Percentiles rank a stretch among this genome's conserved stretches.
These are phyloP conservation scores for Halcyon badia DNA, from an alignment of 2,797 vertebrate species.

Conservation along the genomic window DNA sequence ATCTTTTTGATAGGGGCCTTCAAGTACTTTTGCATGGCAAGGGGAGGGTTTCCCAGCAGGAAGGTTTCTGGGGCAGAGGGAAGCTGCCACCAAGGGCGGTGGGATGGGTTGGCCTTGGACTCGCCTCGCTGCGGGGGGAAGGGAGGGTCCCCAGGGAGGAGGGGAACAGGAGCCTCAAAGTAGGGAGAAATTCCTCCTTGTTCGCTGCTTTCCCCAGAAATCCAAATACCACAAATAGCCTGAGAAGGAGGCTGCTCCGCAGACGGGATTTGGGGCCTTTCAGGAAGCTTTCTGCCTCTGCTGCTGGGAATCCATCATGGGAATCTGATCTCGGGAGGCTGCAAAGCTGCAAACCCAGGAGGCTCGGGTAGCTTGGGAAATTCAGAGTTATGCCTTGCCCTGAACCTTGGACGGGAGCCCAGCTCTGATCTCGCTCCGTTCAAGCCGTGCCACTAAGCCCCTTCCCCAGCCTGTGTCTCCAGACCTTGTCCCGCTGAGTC, in stretches of 20 bases:
- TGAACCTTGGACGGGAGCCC: constrained; percentile 20
- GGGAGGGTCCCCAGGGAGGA: neutral
- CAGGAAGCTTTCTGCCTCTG: neutral
- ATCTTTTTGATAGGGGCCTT: too few species aligned
- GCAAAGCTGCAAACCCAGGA: neutral
- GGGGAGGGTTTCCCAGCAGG: neutral
- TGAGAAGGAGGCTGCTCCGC: neutral
- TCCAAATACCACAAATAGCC: neutral
- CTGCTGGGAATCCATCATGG: neutral
- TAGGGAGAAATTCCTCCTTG: neutral
- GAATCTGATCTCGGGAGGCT: constrained; percentile 26
- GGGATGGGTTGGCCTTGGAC: neutral
- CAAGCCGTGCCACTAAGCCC: neutral
- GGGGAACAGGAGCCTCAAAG: neutral
- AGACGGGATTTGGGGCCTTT: neutral
- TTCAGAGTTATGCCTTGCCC: neutral
- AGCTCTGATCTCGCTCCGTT: neutral
- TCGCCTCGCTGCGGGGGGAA: rapidly evolving
- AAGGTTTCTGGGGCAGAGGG: neutral
- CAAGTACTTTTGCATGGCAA: too few species aligned
- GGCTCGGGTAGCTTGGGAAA: constrained; percentile 51
- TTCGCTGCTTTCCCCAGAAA: neutral
- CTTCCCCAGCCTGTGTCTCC: neutral
- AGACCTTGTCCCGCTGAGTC: neutral
- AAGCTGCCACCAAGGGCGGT: rapidly evolving